phyloP scores from a whole-genome alignment of 2,797 vertebrate species.

The Acrocephalus scirpaceus region DNA sequence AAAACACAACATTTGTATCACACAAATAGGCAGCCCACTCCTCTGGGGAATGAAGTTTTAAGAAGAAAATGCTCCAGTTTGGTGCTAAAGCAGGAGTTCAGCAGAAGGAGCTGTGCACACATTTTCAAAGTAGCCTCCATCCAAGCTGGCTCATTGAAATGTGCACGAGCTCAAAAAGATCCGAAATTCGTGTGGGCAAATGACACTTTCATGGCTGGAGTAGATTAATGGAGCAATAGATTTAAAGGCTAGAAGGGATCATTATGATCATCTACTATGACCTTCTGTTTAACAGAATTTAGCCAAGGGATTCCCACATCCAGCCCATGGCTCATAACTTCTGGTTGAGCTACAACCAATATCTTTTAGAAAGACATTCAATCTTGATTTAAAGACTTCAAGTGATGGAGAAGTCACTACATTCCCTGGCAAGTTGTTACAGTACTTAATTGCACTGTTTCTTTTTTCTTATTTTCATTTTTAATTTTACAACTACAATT shows the following conservation, averaged over 20 bases:
- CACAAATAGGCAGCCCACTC: neutral
- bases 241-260: conserved; percentile 60
- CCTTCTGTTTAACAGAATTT: conserved; percentile 59
- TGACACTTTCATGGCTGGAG: conserved; percentile 41
- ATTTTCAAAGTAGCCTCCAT: neutral
- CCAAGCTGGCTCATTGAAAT: neutral
- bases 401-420: conserved; percentile 25
- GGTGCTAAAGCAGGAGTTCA: conserved; percentile 42
- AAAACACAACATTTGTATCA: neutral
- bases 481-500: neutral
- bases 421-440: neutral
- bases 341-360: conserved; percentile 22
- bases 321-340: conserved; percentile 47
- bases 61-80: neutral
- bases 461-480: neutral
- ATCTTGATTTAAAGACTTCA: conserved; percentile 57
- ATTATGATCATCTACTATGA: conserved; percentile 57
- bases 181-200: neutral
- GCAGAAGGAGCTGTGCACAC: conserved; percentile 45
- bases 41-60: conserved; percentile 13
- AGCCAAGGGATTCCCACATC: conserved; percentile 40
- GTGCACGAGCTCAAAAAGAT: neutral
- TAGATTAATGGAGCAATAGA: conserved; percentile 49
- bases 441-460: neutral
- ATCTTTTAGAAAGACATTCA: conserved; percentile 20